A percentile compares a stretch with the other conserved stretches of the same genome.
These are phyloP conservation scores for Channa striata DNA, from an alignment of 2,797 vertebrate species.

Conservation along the genomic window DNA sequence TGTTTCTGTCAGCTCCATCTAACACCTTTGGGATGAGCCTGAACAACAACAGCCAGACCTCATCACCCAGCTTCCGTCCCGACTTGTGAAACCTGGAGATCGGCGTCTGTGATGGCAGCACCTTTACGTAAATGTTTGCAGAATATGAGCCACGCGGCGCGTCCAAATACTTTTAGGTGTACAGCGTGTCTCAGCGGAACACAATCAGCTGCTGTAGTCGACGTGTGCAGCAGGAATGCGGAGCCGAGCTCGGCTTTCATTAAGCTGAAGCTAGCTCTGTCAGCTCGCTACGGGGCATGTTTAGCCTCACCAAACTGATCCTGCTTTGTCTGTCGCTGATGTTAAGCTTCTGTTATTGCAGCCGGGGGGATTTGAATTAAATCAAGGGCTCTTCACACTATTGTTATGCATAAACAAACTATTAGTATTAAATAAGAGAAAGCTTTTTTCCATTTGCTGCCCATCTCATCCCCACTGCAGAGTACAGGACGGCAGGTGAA, in stretches of 20 bases:
- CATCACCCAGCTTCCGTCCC: too few relatives aligned
- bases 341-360: constrained; percentile 40
- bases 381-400: constrained; percentile 37
- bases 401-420: constrained; percentile 44
- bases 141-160: too few relatives aligned
- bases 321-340: constrained; percentile 27
- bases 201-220: background rate
- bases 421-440: constrained; percentile 30
- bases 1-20: background rate
- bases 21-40: background rate
- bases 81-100: too few relatives aligned
- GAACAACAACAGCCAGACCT: background rate
- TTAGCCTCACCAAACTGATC: constrained; percentile 38
- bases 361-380: constrained; percentile 42
- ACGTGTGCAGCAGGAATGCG: constrained; percentile 44
- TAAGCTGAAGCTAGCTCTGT: constrained; percentile 22
- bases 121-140: too few relatives aligned
- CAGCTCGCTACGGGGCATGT: constrained; percentile 32
- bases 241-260: constrained; percentile 26
- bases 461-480: constrained; percentile 21
- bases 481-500: constrained; percentile 26
- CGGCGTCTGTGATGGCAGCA: too few relatives aligned
- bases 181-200: background rate
- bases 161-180: constrained; percentile 2
- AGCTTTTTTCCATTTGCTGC: constrained; percentile 1